Evolutionary conservation across 2,888 invertebrate genomes (phyloP), one percentile per base, ranked within the genome.

Genomic region (Auanema sp.): DNA sequence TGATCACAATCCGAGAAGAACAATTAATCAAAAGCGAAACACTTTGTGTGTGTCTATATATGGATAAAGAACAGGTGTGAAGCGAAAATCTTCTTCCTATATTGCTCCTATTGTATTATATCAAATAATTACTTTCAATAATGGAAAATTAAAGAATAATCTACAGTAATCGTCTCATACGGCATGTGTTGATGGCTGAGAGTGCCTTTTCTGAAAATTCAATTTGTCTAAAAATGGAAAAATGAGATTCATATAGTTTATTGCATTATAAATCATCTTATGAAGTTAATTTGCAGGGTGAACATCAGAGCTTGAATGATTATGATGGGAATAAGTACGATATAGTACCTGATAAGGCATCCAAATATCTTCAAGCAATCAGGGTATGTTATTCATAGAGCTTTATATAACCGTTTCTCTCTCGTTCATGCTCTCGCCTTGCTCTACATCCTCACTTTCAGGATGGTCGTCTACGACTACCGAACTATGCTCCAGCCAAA

Each of bases 271-370:
- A n/a, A 33, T 25, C 33, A 33, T 33, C 33, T 33, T n/a, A 59
- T 25, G 23, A 51, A 25, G 51, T 16, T 44, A 40, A 47, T 50
- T 66, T 67, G 21, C 69, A 77, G 69, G 77, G 77, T n/a, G 77
- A 77, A 60, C 61, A 66, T 42, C 55, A 60, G 53, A 68, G 69
- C 54, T 60, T 77, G 58, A 75, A 77, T 59, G 77, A 77, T 58
- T 77, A 77, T 57, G 75, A 75, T 47, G 77, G 77, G 4, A 75
- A 77, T 56, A 77, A 77, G 64, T 62, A 67, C 43, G 59, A 68
- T 56, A 77, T 77, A 51, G 62, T 74, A 11, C 74, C 77, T 21
- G 75, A 72, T 33, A 74, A 73, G 55, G 69, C 71, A 41, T 24
- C 44, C 18, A 72, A 71, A 52, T 75, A 71, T 56, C 58, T 64